A percentile compares a stretch with the other conserved stretches of the same genome.
Conservation (phyloP, 1,140 invertebrate genomes). For the Panulirus ornatus region DNA sequence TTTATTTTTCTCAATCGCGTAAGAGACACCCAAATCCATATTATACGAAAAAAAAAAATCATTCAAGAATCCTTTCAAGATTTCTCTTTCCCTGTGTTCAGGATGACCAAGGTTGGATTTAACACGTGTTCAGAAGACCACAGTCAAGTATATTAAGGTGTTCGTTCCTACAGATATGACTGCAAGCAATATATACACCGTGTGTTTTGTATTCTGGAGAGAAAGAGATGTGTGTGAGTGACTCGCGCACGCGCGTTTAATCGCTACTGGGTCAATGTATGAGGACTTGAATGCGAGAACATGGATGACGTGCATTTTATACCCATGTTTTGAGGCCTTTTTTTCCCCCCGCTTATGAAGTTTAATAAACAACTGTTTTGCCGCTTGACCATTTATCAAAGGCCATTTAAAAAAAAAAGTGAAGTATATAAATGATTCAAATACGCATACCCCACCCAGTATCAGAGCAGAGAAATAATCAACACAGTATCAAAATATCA, state of each 20-base stretch:
- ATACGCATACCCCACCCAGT: too few relatives aligned
- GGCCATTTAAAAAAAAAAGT: neutral
- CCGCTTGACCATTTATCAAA: neutral
- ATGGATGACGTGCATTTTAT: neutral
- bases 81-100: neutral
- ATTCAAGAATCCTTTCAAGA: too few relatives aligned
- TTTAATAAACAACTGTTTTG: neutral
- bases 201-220: neutral
- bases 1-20: too few relatives aligned
- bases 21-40: too few relatives aligned
- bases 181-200: neutral
- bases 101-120: neutral
- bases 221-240: neutral
- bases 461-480: too few relatives aligned
- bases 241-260: too few relatives aligned
- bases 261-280: neutral
- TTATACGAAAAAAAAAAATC: too few relatives aligned
- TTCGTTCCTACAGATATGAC: neutral
- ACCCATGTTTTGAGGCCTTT: neutral
- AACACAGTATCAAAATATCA: too few relatives aligned
- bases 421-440: too few relatives aligned
- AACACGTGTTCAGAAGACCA: neutral
- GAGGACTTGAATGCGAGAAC: neutral
- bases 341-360: conserved; percentile 6
- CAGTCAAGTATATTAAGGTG: conserved; percentile 7